These are phyloP conservation scores for Macrochelys suwanniensis DNA, from an alignment of 2,797 vertebrate genomes.

Conservation along the genomic window DNA sequence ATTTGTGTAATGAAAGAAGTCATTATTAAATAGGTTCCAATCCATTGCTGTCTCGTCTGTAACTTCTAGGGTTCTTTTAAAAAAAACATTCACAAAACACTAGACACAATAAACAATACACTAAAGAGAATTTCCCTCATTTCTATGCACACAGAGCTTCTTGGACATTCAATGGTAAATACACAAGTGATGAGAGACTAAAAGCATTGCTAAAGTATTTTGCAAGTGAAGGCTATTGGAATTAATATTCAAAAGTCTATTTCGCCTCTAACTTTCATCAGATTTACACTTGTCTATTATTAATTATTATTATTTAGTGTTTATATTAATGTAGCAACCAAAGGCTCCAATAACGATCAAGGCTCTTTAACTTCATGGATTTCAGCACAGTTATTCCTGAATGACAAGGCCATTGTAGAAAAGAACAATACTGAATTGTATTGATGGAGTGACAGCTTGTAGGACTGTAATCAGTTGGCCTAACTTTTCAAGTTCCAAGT, in stretches of 20 bases:
- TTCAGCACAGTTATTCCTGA: background rate
- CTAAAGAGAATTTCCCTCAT: background rate
- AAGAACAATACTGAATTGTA: background rate
- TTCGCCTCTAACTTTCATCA: background rate
- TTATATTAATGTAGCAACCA: background rate
- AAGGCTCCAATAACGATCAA: background rate
- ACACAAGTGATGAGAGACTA: background rate
- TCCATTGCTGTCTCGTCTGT: constrained; percentile 5
- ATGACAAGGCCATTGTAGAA: background rate
- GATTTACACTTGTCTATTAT: background rate
- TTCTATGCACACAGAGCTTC: background rate
- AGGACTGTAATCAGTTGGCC: background rate
- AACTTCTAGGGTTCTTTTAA: constrained; percentile 4
- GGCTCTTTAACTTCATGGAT: background rate
- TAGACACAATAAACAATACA: background rate
- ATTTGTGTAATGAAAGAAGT: constrained; percentile 59
- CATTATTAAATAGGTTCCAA: constrained; percentile 39
- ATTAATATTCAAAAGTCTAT: background rate
- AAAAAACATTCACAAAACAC: constrained; percentile 66
- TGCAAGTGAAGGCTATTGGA: background rate
- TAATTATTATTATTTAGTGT: background rate
- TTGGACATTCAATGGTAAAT: background rate
- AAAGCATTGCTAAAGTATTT: background rate
- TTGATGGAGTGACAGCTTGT: background rate
- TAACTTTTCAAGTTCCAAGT: background rate